These are phyloP conservation scores for Microcebus griseorufus DNA, from an alignment of 2,113 vertebrate genomes.

Conservation along the genomic window DNA sequence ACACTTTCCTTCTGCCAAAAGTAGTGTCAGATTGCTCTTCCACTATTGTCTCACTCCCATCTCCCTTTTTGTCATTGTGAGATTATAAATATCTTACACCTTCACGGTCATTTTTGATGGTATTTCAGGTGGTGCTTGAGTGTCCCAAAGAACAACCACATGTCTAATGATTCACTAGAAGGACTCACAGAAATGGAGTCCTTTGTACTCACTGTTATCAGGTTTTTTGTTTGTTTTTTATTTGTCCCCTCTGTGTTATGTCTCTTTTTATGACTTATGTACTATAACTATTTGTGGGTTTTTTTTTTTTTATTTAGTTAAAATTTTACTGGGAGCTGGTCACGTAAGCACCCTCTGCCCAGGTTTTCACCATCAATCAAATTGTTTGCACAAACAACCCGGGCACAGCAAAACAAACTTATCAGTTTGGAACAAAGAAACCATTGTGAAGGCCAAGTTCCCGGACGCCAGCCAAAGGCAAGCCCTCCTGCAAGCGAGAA, in stretches of 20 bases:
- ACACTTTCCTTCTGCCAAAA: neutral
- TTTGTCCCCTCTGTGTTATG: neutral
- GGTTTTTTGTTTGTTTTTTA: neutral
- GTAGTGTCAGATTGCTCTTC: accelerated
- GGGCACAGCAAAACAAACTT: neutral
- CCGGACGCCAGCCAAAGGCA: neutral
- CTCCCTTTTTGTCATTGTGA: accelerated
- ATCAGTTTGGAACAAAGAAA: neutral
- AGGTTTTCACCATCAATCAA: neutral
- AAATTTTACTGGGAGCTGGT: neutral
- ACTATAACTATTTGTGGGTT: neutral
- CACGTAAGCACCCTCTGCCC: neutral
- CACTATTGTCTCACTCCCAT: accelerated
- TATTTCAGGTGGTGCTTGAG: neutral
- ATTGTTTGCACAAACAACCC: neutral
- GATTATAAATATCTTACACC: neutral
- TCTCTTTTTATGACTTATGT: neutral
- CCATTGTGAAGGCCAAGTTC: neutral
- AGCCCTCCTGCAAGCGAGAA: neutral
- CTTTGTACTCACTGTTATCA: accelerated
- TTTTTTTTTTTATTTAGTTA: neutral
- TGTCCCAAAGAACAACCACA: neutral
- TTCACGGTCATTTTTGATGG: neutral
- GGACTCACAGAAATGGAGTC: neutral
- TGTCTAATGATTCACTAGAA: neutral